Evolutionary conservation across 2,113 vertebrate species (phyloP), one percentile per base, ranked within the genome.

Genomic region (Cyphomyrus discorhynchus): DNA sequence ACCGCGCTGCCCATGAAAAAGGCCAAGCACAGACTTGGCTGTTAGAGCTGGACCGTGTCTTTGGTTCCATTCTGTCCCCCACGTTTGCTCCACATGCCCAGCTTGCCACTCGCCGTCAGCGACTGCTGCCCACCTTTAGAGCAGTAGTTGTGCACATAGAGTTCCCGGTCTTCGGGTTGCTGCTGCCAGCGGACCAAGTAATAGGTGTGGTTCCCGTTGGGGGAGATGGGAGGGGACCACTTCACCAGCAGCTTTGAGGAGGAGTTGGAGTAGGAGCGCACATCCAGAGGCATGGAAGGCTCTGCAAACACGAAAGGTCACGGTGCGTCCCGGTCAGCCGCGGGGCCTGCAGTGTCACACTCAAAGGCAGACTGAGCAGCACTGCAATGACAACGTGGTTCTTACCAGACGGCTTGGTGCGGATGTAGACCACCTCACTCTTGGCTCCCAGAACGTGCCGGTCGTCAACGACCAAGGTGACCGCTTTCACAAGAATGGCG

Each of bases 161-260:
- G 96, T 90, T 99, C 98, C 70, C 94, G 92, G 92, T 99, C 98
- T 93, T 99, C 98, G 0, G 96, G 95, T 92, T 99, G 98, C 88
- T 97, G 97, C 92, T 99, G 98, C 98, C 98, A 99, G n/a, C 98
- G 95, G 9, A 99, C 96, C 0, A 99, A 96, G 92, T 99, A 99
- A 92, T 98, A 99, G 0, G 97, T 98, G 89, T 98, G 96, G 93
- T 99, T 99, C 45, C 98, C 98, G 0, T 99, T 99, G 49, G 98
- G 97, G 83, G 97, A 96, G 2, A 97, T 93, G 0, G 98, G 98
- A 4, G 98, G 96, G 31, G 97, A 97, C 98, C 98, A 99, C 77
- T 98, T 98, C 90, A 99, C 97, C 50, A 99, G 96, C 92, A 99
- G 93, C 66, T 97, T 97, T 0, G 97, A 97, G 0, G 98, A 98